Evolutionary conservation across 2,888 invertebrate species (phyloP), one percentile per base, ranked within the genome.

Genomic region (Synanthedon vespiformis): DNA sequence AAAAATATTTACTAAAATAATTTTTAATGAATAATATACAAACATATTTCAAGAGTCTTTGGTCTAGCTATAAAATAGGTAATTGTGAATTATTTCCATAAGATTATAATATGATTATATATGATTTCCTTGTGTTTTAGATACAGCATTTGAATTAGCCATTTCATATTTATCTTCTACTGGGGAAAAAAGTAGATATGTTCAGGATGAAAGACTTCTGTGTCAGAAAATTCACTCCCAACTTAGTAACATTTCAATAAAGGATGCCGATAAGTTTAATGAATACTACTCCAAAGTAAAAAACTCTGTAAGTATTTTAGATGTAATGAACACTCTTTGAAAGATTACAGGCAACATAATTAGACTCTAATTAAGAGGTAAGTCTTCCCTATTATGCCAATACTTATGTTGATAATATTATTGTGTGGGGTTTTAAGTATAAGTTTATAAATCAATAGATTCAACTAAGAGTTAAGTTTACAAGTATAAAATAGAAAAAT

Each of bases 121-220:
- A 12, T 18, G 16, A 48, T 48, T 48, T 16, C 3, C 3, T 48
- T 18, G 18, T 48, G 48, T 48, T 67, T 52, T 53, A 87, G 87
- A 85, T 78, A 78, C 77, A 55, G 84, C 85, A 44, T 86, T 80
- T 73, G 87, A 86, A 61, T 59, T 86, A 61, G 87, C 87, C 27
- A 70, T 85, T 10, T 80, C 86, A 56, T 87, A 85, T 67, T 63
- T 86, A 52, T 77, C 85, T 50, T 77, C 81, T 5, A 74, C 76
- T 18, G 72, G 73, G 54, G 78, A 77, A 50, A 79, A 80, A 56
- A 59, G 61, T 18, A 67, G 70, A 8, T 59, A 67, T 52, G 55
- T 65, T 11, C 79, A 71, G 54, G 85, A 85, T 73, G 88, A 88
- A 62, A 77, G 70, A 53, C 59, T 80, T 16, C 63, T 88, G 4